Base-by-base conservation (phyloP, 1,140 invertebrate genomes). In the Heliothis subflexa region DNA sequence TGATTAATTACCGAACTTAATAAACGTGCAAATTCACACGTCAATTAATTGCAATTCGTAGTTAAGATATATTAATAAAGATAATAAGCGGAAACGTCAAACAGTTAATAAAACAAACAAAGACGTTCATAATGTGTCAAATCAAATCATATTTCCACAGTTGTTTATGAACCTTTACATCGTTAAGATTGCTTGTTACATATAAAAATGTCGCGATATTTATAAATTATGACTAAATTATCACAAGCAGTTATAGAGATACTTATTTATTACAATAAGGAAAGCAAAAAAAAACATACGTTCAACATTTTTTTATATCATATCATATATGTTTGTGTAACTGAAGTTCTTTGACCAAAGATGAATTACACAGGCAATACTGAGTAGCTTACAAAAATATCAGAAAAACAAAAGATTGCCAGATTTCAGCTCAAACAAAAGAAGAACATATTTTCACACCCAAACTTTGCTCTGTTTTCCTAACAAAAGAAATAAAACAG, bases 41-140 rank as follows among this genome's bases (percentile, higher is more conserved):
- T 18, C 4, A 59, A 59, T 59, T 11, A 0, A 25, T 59, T 28
- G 21, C 21, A 28, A 21, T 28, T 28, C 11, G 55, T 40, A 66
- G 45, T 64, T 66, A 18, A 66, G 47, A 49, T 47, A 40, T 66
- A 40, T 10, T 66, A 66, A 18, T 47, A 40, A 45, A 47, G 61
- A 18, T 66, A 21, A 64, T 16, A 11, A 66, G 16, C 62, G 62
- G 62, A 66, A 47, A 66, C n/a, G 2, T 66, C 62, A 47, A 47
- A 18, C 62, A 47, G 16, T 21, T 18, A 66, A 66, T 47, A 64
- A 64, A 64, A 13, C 62, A 66, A 18, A 66, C 55, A 16, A 16
- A 66, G 62, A 47, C 16, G 62, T 66, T 47, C 18, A 49, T 66
- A 10, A 66, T 40, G 16, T 66, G 18, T 45, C 18, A 45, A 64